Evolutionary conservation across 2,888 invertebrate species (phyloP), one percentile per base, ranked within the genome.

Genomic region (Drosophila aldrichi): DNA sequence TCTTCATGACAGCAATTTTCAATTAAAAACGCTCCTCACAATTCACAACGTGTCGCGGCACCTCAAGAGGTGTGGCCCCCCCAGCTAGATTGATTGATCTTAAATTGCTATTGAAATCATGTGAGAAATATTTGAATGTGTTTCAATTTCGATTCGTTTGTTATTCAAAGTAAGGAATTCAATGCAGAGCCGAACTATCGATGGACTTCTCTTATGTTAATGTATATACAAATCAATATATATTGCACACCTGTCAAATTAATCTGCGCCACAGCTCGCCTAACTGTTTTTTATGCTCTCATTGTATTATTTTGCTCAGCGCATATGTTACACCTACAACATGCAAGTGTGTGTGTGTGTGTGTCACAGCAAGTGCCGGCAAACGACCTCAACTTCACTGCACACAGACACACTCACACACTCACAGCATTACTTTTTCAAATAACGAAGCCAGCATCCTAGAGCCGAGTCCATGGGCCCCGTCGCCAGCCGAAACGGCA

Each of bases 1-100:
- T 64, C 70, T 82, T 71, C 87, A 86, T 75, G 89, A 86, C 89
- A 73, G 75, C 81, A 86, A 88, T 83, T 86, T 86, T 88, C 87
- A 88, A 88, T 88, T 83, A 88, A 71, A 82, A 79, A 70, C 76
- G 51, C 54, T 64, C 49, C 60, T 57, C 51, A n/a, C 51, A n/a
- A 51, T 18, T 29, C 51, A 29, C 48, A 49, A 63, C 55, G 55
- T 38, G 40, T 34, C 41, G 38, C 34, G 36, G 40, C 52, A 77
- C 64, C 52, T 65, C 16, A 48, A 54, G 43, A 74, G 77, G 79
- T 70, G 77, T 63, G 79, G 56, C 48, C 61, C 61, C 40, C n/a
- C 6, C 36, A 52, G 14, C 12, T 60, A 34, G 49, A 10, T 40
- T 67, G 78, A 67, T 78, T 73, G 51, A 55, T 77, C 52, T n/a